A percentile compares a stretch with the other conserved stretches of the same genome.
Evolutionary conservation across 2,797 vertebrate genomes (phyloP).

Genomic region (Acrossocheilus wenchowensis): DNA sequence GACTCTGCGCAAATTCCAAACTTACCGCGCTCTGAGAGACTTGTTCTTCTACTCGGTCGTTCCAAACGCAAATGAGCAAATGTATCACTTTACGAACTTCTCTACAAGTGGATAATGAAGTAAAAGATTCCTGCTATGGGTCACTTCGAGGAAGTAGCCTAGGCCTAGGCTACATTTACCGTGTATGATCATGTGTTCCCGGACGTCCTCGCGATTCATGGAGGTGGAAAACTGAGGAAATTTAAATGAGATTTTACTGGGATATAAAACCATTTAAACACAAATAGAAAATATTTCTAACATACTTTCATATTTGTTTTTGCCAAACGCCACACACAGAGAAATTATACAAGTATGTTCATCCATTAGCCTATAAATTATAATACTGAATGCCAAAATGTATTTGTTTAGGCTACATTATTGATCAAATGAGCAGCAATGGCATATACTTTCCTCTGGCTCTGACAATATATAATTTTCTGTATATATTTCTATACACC

Average conservation of each 20-base stretch:
- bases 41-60: not conserved
- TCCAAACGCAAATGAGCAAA: not conserved
- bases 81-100: not conserved
- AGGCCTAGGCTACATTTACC: not conserved
- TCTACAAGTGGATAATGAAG: not conserved
- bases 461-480: not conserved
- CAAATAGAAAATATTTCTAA: not conserved
- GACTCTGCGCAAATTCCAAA: not conserved
- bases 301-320: not conserved
- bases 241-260: not conserved
- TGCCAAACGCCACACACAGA: not conserved
- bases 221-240: not conserved
- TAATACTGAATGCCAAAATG: not conserved
- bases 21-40: too few relatives aligned
- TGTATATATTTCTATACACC: constrained; percentile 11
- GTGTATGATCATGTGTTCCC: not conserved
- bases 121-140: not conserved
- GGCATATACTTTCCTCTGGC: not conserved
- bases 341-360: not conserved
- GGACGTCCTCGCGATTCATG: not conserved
- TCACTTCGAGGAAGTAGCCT: not conserved
- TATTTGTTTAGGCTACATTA: not conserved
- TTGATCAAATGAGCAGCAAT: not conserved
- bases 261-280: not conserved
- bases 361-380: not conserved